Evolutionary conservation across 2,797 vertebrate genomes (phyloP).

Genomic region (Alfaro cultratus): DNA sequence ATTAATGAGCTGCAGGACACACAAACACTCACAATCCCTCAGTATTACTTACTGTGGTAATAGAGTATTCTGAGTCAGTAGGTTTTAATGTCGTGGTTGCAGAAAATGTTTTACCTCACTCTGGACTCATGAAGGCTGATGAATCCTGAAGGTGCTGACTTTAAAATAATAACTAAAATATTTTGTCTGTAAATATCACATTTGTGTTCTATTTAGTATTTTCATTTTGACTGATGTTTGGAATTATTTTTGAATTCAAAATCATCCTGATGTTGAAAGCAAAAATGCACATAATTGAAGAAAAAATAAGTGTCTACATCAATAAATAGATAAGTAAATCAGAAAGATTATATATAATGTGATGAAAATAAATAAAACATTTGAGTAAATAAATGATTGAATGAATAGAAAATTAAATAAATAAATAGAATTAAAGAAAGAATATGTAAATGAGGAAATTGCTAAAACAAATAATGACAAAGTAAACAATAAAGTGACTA

Average conservation of each 20-base stretch:
- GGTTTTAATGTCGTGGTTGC: constrained; percentile 4
- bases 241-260: neutral
- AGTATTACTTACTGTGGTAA: neutral
- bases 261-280: neutral
- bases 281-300: neutral
- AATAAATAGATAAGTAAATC: neutral
- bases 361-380: neutral
- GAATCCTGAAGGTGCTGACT: neutral
- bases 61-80: neutral
- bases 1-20: constrained; percentile 29
- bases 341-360: neutral
- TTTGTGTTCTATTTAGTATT: neutral
- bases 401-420: neutral
- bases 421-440: neutral
- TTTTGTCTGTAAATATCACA: neutral
- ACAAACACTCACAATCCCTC: neutral
- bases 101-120: neutral
- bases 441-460: neutral
- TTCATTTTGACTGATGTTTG: neutral
- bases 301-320: neutral
- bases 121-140: neutral
- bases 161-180: neutral
- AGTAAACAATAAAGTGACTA: neutral
- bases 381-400: neutral
- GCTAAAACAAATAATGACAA: neutral